A percentile compares a stretch with the other conserved stretches of the same genome.
These are phyloP conservation scores for Calephelis virginiensis DNA, from an alignment of 1,140 invertebrate genomes.

Conservation along the genomic window DNA sequence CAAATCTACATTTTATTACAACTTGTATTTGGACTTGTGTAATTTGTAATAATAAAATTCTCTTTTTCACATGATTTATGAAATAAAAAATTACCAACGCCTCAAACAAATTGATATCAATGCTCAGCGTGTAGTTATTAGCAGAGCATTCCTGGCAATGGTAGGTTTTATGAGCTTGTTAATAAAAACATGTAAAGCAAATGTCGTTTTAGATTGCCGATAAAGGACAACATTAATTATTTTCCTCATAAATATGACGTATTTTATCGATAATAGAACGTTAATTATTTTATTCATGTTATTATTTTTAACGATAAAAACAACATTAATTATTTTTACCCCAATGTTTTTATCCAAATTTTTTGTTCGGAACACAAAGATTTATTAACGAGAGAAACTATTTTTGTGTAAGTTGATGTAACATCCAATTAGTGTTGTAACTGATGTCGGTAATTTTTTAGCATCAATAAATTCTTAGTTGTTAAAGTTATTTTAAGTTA, in stretches of 20 bases:
- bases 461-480: too few species aligned
- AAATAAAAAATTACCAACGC: neutral
- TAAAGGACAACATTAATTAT: conserved; percentile 14
- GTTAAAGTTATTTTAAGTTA: too few species aligned
- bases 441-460: too few species aligned
- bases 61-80: neutral
- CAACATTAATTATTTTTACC: too few species aligned
- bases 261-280: conserved; percentile 1
- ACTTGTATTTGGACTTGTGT: too few species aligned
- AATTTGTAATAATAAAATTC: neutral
- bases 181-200: conserved; percentile 8
- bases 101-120: conserved; percentile 1
- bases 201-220: conserved; percentile 11
- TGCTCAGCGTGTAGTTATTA: neutral
- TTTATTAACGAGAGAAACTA: too few species aligned
- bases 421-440: too few species aligned
- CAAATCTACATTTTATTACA: too few species aligned
- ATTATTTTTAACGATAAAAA: too few species aligned
- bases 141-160: neutral
- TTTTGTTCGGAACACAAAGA: too few species aligned
- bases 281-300: conserved; percentile 1
- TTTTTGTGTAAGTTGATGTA: too few species aligned
- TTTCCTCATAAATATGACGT: neutral
- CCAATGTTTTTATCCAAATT: too few species aligned
- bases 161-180: conserved; percentile 7